Conservation (phyloP, 2,888 invertebrate genomes). For the Xanthorhoe spadicearia region DNA sequence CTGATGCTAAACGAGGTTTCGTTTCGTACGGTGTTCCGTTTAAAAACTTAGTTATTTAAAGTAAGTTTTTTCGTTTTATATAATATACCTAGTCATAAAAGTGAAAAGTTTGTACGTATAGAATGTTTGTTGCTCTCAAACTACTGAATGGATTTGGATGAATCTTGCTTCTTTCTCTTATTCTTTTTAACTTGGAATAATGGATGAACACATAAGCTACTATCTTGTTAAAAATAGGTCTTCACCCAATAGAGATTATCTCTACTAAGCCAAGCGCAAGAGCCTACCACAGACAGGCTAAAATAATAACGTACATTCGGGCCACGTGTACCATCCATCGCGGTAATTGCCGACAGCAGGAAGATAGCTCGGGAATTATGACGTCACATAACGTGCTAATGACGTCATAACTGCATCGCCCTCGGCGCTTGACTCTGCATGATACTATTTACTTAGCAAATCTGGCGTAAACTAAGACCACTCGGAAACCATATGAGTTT, state of each 20-base stretch:
- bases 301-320: constrained; percentile 69
- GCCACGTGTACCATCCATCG: constrained; percentile 74
- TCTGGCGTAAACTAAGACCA: constrained; percentile 20
- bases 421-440: constrained; percentile 61
- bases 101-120: no score
- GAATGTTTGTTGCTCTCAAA: no score
- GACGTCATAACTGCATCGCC: constrained; percentile 82
- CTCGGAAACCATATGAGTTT: background rate
- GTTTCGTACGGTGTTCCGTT: constrained; percentile 5
- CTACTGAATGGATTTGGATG: no score
- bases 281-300: constrained; percentile 45
- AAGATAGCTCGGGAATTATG: constrained; percentile 78
- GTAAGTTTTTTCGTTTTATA: background rate
- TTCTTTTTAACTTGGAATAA: no score
- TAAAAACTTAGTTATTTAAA: background rate
- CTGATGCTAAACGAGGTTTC: constrained; percentile 8
- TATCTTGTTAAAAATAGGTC: background rate
- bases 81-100: no score
- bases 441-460: constrained; percentile 39
- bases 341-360: constrained; percentile 79
- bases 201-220: no score
- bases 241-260: constrained; percentile 10
- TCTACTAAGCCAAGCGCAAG: constrained; percentile 28
- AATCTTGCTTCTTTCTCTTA: no score
- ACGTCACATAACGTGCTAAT: constrained; percentile 82